Conservation (phyloP, 2,888 invertebrate species). For the Drosophila mayaguana region DNA sequence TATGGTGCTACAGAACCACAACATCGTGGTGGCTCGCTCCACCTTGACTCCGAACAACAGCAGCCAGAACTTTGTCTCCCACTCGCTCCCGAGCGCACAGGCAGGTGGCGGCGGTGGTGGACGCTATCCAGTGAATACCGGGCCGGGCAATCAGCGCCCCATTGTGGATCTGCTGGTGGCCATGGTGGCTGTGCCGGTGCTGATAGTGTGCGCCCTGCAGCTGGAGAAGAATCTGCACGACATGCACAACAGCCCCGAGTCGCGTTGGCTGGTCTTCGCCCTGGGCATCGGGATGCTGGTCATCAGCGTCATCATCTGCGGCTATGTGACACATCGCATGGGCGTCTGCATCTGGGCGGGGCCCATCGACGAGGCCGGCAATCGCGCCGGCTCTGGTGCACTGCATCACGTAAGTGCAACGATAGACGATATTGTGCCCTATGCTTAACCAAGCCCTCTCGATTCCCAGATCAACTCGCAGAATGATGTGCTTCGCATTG, state of each 20-base stretch:
- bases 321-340: constrained; percentile 85
- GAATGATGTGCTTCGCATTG: constrained; percentile 83
- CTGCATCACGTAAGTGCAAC: constrained; percentile 74
- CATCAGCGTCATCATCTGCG: constrained; percentile 85
- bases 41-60: constrained; percentile 61
- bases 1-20: constrained; percentile 83
- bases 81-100: constrained; percentile 18
- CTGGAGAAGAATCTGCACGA: constrained; percentile 85
- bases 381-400: constrained; percentile 63
- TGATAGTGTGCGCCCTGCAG: constrained; percentile 85
- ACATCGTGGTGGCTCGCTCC: constrained; percentile 75
- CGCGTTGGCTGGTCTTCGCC: constrained; percentile 85
- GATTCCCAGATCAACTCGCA: constrained; percentile 83
- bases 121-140: constrained; percentile 26
- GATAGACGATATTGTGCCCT: too few relatives aligned
- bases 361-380: constrained; percentile 83
- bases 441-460: not conserved
- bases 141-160: constrained; percentile 78
- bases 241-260: constrained; percentile 82
- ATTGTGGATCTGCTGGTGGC: constrained; percentile 85
- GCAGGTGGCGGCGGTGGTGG: not conserved
- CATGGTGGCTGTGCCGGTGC: constrained; percentile 84
- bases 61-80: constrained; percentile 55
- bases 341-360: constrained; percentile 85
- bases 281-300: constrained; percentile 85